These are phyloP conservation scores for Sycophila texana DNA, from an alignment of 2,888 invertebrate genomes.

Conservation along the genomic window DNA sequence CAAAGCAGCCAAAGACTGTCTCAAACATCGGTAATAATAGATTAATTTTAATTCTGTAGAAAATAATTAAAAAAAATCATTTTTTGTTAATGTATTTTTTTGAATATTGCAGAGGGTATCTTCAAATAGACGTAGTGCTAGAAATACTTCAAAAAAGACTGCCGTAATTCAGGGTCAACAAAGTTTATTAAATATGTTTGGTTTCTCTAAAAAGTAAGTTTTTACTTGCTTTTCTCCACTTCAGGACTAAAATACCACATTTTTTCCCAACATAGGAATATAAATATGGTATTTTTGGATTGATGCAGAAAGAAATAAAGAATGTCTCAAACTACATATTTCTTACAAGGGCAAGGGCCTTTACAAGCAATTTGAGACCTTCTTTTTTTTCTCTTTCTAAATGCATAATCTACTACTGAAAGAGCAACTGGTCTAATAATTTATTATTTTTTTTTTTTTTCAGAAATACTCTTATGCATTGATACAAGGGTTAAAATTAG, in stretches of 20 bases:
- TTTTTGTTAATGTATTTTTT: slow-evolving; percentile 16
- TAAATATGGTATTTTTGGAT: too few species aligned
- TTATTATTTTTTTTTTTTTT: slow-evolving; percentile 36
- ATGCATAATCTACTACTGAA: too few species aligned
- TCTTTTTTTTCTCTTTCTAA: too few species aligned
- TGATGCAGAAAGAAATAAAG: too few species aligned
- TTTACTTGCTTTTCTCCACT: neutral
- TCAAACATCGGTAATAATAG: slow-evolving; percentile 31
- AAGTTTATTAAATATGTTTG: slow-evolving; percentile 81
- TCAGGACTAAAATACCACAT: too few species aligned
- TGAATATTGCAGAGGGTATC: slow-evolving; percentile 40
- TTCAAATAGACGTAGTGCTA: slow-evolving; percentile 35
- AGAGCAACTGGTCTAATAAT: neutral
- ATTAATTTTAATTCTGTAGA: neutral
- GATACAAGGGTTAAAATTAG: neutral
- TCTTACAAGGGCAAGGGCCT: too few species aligned
- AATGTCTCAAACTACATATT: too few species aligned
- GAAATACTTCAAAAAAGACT: slow-evolving; percentile 65
- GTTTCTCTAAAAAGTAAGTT: slow-evolving; percentile 80
- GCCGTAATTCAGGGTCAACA: slow-evolving; percentile 77
- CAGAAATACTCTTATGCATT: slow-evolving; percentile 42
- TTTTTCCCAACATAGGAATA: too few species aligned
- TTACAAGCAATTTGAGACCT: too few species aligned
- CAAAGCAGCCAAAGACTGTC: slow-evolving; percentile 4
- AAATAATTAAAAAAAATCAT: slow-evolving; percentile 4